Evolutionary conservation across 2,113 vertebrate genomes (phyloP), one percentile per base, ranked within the genome.

Genomic region (Solenodon paradoxus): DNA sequence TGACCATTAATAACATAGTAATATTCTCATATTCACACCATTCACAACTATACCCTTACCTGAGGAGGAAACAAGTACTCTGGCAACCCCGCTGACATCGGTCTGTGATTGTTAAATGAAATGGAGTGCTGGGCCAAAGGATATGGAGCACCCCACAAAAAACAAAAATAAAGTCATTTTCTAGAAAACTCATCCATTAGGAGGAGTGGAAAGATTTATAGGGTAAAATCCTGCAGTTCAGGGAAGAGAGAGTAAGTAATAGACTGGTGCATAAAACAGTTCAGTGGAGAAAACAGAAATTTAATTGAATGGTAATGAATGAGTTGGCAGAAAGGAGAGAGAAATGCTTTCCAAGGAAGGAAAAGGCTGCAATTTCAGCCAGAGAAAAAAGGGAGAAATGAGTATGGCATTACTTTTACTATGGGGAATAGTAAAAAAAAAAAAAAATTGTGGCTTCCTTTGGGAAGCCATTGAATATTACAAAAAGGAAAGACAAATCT

Each of bases 1-100:
- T n/a, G 75, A 51, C n/a, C n/a, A n/a, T n/a, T n/a, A 64, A 9
- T 53, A 40, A 74, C 71, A 90, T 78, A 74, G 59, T 81, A 38
- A 61, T 28, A 81, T 20, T 88, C 49, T 40, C 24, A 80, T 80
- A 81, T 92, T 97, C 64, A 95, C 55, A 53, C 90, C 16, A 87
- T 85, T 84, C 53, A 81, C 64, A 68, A 38, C n/a, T 97, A 4
- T 77, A 94, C 38, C 72, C 80, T 78, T n/a, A 83, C 32, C 57
- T 94, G 2, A 85, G 61, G 71, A 88, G 72, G 30, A 96, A 95
- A 24, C 9, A 42, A 68, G 80, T 75, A 35, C 32, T 38, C 32
- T 30, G 51, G 68, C 1, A 4, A 69, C 66, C 87, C 40, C 12
- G 77, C 68, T 80, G 30, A 40, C 45, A 22, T 38, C 69, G 59